Percentiles rank a stretch among this genome's conserved stretches.
Conservation (phyloP, 2,113 vertebrate species). For the Bos indicus region DNA sequence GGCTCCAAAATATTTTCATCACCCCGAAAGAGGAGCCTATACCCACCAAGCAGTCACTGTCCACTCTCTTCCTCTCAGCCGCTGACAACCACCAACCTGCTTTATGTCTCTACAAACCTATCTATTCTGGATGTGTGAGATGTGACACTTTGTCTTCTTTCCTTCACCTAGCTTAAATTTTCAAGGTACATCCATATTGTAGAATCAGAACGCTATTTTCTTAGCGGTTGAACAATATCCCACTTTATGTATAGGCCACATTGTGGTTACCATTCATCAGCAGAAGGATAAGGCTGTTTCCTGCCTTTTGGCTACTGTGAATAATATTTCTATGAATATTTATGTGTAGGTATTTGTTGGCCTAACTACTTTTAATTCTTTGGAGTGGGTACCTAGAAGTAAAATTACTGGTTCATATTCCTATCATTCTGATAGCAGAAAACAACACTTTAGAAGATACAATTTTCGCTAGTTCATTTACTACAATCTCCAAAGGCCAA, state of each 20-base stretch:
- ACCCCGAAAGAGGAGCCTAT: background rate
- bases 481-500: background rate
- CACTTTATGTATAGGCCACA: background rate
- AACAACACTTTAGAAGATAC: background rate
- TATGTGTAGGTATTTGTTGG: background rate
- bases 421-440: background rate
- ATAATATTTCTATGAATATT: background rate
- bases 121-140: background rate
- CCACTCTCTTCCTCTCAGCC: background rate
- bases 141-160: background rate
- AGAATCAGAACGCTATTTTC: background rate
- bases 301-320: background rate
- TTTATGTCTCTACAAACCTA: background rate
- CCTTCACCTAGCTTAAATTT: background rate
- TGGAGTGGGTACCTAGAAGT: background rate
- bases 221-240: background rate
- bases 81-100: background rate
- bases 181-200: background rate
- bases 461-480: background rate
- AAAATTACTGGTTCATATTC: background rate
- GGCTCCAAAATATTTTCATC: background rate
- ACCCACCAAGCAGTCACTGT: background rate
- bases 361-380: background rate
- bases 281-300: background rate
- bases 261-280: background rate